phyloP scores from a whole-genome alignment of 2,113 vertebrate genomes.

The Hylia prasina region DNA sequence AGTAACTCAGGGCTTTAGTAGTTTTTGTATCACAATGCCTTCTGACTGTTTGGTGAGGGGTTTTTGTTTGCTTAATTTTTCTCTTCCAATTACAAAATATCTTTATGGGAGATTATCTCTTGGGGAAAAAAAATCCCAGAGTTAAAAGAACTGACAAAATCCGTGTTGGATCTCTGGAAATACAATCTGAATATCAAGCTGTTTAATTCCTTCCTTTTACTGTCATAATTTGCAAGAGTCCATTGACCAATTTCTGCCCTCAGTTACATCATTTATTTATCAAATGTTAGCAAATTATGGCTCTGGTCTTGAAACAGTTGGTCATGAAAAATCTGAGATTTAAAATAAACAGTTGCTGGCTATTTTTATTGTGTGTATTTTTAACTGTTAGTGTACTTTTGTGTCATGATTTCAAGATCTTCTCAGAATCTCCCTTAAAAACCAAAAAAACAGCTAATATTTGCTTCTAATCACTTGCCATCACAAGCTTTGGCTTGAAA shows the following conservation, averaged over 20 bases:
- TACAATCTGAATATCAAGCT: not conserved
- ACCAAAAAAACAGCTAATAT: not conserved
- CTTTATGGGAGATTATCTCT: not conserved
- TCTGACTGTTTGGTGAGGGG: not conserved
- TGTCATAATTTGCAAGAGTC: not conserved
- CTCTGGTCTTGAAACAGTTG: not conserved
- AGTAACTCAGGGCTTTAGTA: not conserved
- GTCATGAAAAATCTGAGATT: not conserved
- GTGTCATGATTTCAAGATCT: not conserved
- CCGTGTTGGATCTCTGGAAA: not conserved
- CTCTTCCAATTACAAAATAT: not conserved
- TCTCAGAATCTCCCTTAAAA: not conserved
- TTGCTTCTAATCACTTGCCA: not conserved
- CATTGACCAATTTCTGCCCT: not conserved
- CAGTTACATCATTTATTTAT: not conserved
- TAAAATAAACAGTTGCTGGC: not conserved
- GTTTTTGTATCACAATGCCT: not conserved
- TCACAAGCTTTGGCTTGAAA: not conserved
- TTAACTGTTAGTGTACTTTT: not conserved
- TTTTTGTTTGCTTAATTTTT: not conserved
- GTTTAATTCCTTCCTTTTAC: not conserved
- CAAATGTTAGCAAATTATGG: not conserved
- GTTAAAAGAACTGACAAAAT: not conserved
- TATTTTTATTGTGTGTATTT: not conserved
- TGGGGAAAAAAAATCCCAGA: fast-evolving